phyloP scores from a whole-genome alignment of 2,113 vertebrate genomes.

The Phylloscopus trochiloides region DNA sequence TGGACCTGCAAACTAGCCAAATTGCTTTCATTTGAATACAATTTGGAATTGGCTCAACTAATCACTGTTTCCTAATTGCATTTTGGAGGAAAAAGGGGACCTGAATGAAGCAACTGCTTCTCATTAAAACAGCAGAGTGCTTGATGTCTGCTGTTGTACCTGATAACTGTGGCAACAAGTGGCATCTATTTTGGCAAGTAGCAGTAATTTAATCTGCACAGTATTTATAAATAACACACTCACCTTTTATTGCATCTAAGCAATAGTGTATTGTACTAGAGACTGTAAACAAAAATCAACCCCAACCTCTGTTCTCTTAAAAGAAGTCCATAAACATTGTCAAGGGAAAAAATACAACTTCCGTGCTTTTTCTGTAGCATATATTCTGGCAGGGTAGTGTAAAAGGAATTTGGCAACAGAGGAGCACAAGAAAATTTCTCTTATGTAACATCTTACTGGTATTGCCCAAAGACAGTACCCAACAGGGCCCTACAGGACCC shows the following conservation, averaged over 20 bases:
- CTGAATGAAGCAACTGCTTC: slow-evolving; percentile 55
- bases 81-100: slow-evolving; percentile 66
- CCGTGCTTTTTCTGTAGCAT: neutral
- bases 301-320: neutral
- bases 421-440: neutral
- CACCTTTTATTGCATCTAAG: neutral
- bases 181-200: slow-evolving; percentile 20
- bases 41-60: slow-evolving; percentile 78
- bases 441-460: neutral
- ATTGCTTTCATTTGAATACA: slow-evolving; percentile 77
- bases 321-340: neutral
- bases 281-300: neutral
- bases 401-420: neutral
- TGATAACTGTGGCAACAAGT: slow-evolving; percentile 58
- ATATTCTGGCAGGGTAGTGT: neutral
- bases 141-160: slow-evolving; percentile 49
- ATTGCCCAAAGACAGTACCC: neutral
- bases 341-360: neutral
- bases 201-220: slow-evolving; percentile 57
- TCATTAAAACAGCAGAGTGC: slow-evolving; percentile 65
- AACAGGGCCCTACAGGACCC: neutral
- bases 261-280: neutral
- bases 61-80: slow-evolving; percentile 76
- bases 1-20: slow-evolving; percentile 62
- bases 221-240: slow-evolving; percentile 33